Percentiles rank a stretch among this genome's conserved stretches.
phyloP scores from a whole-genome alignment of 2,797 vertebrate genomes.

The Potorous gilbertii region DNA sequence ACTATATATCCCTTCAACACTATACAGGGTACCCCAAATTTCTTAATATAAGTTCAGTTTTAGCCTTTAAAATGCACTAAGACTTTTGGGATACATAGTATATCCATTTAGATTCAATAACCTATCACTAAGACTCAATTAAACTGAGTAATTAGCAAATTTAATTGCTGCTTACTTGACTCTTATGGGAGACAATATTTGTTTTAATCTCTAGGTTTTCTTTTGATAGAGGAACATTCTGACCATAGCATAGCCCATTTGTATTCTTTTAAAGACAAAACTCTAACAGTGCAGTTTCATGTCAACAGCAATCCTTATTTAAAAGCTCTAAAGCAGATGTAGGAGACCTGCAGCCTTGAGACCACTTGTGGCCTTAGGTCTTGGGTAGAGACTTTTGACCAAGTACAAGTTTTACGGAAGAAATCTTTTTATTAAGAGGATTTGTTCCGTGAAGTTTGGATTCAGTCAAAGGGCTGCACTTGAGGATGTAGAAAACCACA shows the following conservation, averaged over 20 bases:
- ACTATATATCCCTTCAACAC: neutral
- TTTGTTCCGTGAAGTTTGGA: too few relatives aligned
- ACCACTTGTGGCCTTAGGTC: too few relatives aligned
- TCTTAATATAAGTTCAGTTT: neutral
- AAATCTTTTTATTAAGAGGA: too few relatives aligned
- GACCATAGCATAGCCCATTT: neutral
- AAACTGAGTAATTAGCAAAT: neutral
- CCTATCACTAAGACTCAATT: neutral
- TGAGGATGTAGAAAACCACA: too few relatives aligned
- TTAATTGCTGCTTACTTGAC: neutral
- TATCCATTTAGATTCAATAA: neutral
- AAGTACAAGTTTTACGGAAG: too few relatives aligned
- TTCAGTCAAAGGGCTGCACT: too few relatives aligned
- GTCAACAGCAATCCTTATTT: neutral
- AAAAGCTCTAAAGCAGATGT: neutral
- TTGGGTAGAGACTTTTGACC: too few relatives aligned
- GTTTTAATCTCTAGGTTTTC: neutral
- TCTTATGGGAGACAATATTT: neutral
- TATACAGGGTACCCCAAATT: neutral
- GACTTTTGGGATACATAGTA: neutral
- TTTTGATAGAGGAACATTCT: neutral
- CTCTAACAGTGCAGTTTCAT: neutral
- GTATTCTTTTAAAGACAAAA: neutral
- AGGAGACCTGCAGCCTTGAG: too few relatives aligned
- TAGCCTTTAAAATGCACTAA: neutral